These are phyloP conservation scores for Temnothorax rugatulus DNA, from an alignment of 2,888 invertebrate genomes.

Conservation along the genomic window DNA sequence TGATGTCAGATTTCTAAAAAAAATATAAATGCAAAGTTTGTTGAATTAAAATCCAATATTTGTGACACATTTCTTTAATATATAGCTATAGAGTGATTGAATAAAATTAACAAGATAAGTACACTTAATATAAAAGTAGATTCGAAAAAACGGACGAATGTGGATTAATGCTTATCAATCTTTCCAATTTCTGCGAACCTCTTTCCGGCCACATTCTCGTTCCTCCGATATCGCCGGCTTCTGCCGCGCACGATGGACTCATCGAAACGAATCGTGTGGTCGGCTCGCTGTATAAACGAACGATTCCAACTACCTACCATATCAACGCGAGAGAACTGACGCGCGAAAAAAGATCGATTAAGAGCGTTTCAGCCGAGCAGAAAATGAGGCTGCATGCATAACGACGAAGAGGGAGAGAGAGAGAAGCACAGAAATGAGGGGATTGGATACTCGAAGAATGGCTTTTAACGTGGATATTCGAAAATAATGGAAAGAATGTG, in stretches of 20 bases:
- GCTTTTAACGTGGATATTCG: slow-evolving; percentile 69
- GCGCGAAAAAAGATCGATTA: slow-evolving; percentile 41
- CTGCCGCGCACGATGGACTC: slow-evolving; percentile 30
- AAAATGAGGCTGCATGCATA: slow-evolving; percentile 54
- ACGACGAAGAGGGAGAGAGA: slow-evolving; percentile 30
- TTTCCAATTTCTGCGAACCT: slow-evolving; percentile 8
- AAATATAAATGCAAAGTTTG: background rate
- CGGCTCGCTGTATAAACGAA: slow-evolving; percentile 44
- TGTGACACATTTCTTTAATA: background rate
- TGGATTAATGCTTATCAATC: slow-evolving; percentile 49
- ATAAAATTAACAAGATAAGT: background rate
- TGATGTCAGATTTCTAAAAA: background rate
- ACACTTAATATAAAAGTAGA: background rate
- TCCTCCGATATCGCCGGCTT: slow-evolving; percentile 34
- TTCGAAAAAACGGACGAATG: slow-evolving; percentile 5
- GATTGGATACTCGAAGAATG: slow-evolving; percentile 19
- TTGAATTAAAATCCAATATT: background rate
- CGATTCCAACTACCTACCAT: slow-evolving; percentile 37
- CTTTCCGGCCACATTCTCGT: slow-evolving; percentile 32
- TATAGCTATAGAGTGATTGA: background rate
- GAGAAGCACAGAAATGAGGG: slow-evolving; percentile 10
- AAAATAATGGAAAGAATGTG: slow-evolving; percentile 70
- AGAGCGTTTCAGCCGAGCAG: slow-evolving; percentile 32
- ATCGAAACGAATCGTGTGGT: slow-evolving; percentile 48
- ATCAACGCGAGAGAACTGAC: slow-evolving; percentile 39